Base-by-base conservation (phyloP, 2,797 vertebrate genomes). In the Tadarida brasiliensis region DNA sequence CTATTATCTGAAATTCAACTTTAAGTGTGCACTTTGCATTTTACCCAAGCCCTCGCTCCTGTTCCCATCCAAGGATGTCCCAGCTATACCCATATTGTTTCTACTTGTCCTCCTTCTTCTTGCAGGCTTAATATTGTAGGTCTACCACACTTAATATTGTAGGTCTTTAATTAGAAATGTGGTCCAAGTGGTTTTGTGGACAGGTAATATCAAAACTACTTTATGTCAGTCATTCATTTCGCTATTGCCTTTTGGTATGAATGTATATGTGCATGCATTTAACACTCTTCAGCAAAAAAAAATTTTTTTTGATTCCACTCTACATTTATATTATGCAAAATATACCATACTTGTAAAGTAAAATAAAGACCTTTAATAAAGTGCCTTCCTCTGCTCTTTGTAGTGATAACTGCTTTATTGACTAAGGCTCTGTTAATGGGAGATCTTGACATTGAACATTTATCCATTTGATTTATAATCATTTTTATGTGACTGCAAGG, bases 401-500 rank as follows among this genome's bases (percentile, higher is more conserved):
- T 16, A 74, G 77, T 94, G 71, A 94, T 90, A 96, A 96, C 22
- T 92, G 65, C n/a, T 78, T 91, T 96, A 89, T 68, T 80, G 70
- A 97, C 85, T 87, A 95, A 96, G 61, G 35, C 47, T 94, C 63
- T 87, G 67, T 81, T 96, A 90, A 93, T 65, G 61, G 90, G 76
- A 82, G 19, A 80, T 59, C 20, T 63, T 88, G 81, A 96, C 81
- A 94, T 88, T 97, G 93, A 93, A 92, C 63, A 88, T 94, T 86
- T 94, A 90, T 80, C 87, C 88, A 86, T 86, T 87, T 94, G 87
- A 96, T 82, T 91, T 94, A 94, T 78, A 78, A 95, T 93, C 87
- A 95, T 93, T 97, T 90, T 97, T 70, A 92, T 3, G 0, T 87
- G 56, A 92, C n/a, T 92, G 33, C 68, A 92, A 93, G 59, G n/a